phyloP scores from a whole-genome alignment of 2,888 invertebrate genomes.

The Balanococcus diminutus region DNA sequence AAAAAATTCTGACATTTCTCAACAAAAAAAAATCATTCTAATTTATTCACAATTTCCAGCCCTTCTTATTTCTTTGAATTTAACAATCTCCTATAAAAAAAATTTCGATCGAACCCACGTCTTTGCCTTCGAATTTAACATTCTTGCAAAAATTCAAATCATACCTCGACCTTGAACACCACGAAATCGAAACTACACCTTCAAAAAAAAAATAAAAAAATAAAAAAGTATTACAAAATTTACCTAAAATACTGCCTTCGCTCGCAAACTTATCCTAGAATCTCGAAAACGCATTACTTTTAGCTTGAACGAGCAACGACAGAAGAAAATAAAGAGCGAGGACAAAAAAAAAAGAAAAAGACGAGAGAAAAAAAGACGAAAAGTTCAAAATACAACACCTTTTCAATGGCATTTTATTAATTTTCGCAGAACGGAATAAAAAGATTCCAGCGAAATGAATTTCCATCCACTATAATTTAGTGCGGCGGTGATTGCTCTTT shows the following conservation, averaged over 20 bases:
- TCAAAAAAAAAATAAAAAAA: too few species aligned
- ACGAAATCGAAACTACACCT: background rate
- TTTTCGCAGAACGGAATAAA: background rate
- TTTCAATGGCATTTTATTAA: constrained; percentile 13
- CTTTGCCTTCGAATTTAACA: too few species aligned
- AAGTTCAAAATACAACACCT: constrained; percentile 36
- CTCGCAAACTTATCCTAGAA: background rate
- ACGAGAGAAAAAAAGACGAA: background rate
- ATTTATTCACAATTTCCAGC: too few species aligned
- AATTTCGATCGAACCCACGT: too few species aligned
- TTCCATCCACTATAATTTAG: constrained; percentile 30
- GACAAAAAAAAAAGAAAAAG: background rate
- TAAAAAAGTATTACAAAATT: background rate
- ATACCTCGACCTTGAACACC: background rate
- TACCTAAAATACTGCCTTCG: background rate
- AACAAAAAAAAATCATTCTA: too few species aligned
- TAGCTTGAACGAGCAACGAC: background rate
- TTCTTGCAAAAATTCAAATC: background rate
- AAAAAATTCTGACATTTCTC: too few species aligned
- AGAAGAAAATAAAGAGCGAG: background rate
- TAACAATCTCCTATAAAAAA: too few species aligned
- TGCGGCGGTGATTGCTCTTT: constrained; percentile 1
- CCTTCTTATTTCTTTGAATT: too few species aligned
- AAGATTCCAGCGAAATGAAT: constrained; percentile 2
- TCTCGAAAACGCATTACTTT: background rate